Evolutionary conservation across 2,113 vertebrate genomes (phyloP), one percentile per base, ranked within the genome.

Genomic region (Beaufortia kweichowensis): DNA sequence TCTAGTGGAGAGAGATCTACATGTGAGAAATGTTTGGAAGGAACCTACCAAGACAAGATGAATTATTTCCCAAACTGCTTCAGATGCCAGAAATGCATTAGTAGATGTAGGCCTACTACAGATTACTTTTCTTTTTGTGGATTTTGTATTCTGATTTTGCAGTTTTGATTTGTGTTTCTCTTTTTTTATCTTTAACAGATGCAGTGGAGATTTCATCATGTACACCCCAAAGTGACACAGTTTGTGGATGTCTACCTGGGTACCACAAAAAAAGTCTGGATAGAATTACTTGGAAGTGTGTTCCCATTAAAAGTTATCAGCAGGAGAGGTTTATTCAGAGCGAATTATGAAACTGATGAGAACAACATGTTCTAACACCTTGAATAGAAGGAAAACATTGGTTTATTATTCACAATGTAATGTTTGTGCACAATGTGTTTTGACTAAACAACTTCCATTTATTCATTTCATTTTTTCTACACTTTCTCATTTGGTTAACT

Each of bases 61-160:
- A 71, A 71, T 15, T 71, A 71, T 59, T 71, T 39, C 15, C 53
- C 33, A 28, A 71, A 71, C 68, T 71, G 68, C 53, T 71, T 71
- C 8, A 71, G 68, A 39, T 71, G 68, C 14, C 12, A 57, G 15
- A 55, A 59, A 71, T 71, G 68, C 21, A 26, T 0, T 0, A 9
- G 64, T 39, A 26, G 26, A 35, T 17, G 8, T 57, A 19, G 6
- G n/a, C 10, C 23, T 1, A 6, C 10, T 24, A 35, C 4, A 1
- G 15, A 39, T 39, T 39, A 39, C 10, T 24, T 69, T 70, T 35
- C 12, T 19, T 68, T 67, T 67, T 7, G 31, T 21, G 4, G 0
- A 6, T 2, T 29, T 14, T 50, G 0, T 29, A 29, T 17, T 31
- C 0, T n/a, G 3, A 11, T 50, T 7, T 50, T 2, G n/a, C 1